Percentiles rank a stretch among this genome's conserved stretches.
Evolutionary conservation across 2,797 vertebrate genomes (phyloP).

Genomic region (Buphagus erythrorhynchus): DNA sequence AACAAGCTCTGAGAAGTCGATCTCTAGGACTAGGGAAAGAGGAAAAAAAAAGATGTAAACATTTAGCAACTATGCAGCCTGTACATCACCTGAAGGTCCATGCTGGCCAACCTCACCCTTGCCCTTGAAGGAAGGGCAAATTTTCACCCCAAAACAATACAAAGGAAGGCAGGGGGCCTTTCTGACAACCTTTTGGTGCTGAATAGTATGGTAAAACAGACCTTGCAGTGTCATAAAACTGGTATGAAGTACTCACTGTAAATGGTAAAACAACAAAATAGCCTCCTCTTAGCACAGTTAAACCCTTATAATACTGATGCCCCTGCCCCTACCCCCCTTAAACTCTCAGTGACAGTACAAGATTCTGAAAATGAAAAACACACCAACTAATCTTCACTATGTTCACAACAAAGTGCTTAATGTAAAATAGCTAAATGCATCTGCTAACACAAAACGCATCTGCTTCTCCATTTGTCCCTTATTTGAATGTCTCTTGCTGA

Average conservation of each 20-base stretch:
- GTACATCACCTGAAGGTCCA: background rate
- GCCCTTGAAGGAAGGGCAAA: background rate
- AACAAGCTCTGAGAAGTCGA: conserved; percentile 90
- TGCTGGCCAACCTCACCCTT: background rate
- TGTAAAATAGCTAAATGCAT: background rate
- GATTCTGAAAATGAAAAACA: background rate
- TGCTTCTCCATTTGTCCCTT: background rate
- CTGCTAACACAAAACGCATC: background rate
- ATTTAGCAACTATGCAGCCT: background rate
- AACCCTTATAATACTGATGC: background rate
- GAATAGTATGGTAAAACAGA: background rate
- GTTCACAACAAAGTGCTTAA: background rate
- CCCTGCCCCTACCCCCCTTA: background rate
- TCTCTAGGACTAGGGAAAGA: conserved; percentile 86
- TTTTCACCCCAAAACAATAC: background rate
- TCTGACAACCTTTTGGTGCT: background rate
- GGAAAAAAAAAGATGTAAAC: background rate
- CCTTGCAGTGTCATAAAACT: background rate
- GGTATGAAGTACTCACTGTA: background rate
- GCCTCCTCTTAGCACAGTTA: background rate
- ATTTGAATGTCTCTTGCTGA: background rate
- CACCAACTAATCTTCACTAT: background rate
- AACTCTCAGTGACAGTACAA: background rate
- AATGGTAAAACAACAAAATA: background rate
- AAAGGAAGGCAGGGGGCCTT: background rate